Conservation (phyloP, 2,797 vertebrate species). For the Vultur gryphus region DNA sequence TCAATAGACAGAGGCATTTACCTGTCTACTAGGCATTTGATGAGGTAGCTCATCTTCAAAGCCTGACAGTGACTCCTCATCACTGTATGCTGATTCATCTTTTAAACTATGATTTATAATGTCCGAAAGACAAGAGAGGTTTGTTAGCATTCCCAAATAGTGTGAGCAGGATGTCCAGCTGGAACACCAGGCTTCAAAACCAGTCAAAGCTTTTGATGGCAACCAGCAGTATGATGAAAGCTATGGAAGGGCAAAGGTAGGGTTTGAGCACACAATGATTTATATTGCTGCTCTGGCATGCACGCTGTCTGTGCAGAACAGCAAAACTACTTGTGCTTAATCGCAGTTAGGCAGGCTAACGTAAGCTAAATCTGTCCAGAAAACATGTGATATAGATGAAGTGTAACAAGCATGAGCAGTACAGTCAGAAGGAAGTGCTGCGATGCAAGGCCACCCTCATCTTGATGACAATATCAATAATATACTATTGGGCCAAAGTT, state of each 20-base stretch:
- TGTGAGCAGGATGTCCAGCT: not conserved
- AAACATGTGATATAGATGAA: not conserved
- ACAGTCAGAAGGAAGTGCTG: too few species aligned
- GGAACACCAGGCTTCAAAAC: not conserved
- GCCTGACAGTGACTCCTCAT: too few species aligned
- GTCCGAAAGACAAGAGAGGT: not conserved
- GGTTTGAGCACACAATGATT: not conserved
- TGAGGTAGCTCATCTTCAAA: too few species aligned
- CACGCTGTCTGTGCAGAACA: too few species aligned
- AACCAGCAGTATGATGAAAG: not conserved
- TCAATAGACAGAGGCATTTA: too few species aligned
- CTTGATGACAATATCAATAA: too few species aligned
- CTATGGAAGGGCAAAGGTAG: not conserved
- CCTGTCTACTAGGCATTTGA: too few species aligned
- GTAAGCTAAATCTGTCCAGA: not conserved
- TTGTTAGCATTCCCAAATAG: not conserved
- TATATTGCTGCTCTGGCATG: not conserved
- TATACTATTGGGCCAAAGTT: too few species aligned
- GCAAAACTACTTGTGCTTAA: not conserved
- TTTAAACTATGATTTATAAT: not conserved
- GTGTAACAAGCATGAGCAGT: too few species aligned
- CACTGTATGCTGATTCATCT: not conserved
- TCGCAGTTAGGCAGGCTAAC: not conserved
- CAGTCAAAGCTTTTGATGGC: not conserved
- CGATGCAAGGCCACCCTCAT: too few species aligned